Evolutionary conservation across 2,113 vertebrate species (phyloP).

Genomic region (Picathartes gymnocephalus): DNA sequence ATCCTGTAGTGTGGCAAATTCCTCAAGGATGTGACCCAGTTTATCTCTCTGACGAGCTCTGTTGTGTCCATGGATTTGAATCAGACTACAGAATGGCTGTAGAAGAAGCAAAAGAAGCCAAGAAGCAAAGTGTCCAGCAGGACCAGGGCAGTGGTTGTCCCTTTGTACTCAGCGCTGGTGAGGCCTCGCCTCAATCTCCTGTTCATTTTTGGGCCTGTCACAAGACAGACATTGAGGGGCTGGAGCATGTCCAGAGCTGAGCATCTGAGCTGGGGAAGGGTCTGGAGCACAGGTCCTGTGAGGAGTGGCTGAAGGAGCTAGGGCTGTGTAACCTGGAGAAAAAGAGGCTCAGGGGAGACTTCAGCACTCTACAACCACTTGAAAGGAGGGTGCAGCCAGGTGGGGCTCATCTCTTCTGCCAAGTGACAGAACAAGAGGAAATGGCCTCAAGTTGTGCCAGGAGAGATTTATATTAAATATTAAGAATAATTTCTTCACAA

Average conservation of each 20-base stretch:
- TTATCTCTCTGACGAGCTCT: constrained; percentile 97
- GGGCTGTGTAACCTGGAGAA: background rate
- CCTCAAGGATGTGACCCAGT: constrained; percentile 95
- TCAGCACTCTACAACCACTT: too few relatives aligned
- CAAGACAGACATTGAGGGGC: background rate
- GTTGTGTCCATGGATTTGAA: constrained; percentile 98
- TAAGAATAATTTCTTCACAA: background rate
- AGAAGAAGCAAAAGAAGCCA: background rate
- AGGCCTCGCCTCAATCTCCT: accelerated
- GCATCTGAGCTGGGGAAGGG: accelerated
- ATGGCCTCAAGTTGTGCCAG: background rate
- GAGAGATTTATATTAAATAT: background rate
- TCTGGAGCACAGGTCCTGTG: background rate
- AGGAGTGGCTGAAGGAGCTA: accelerated
- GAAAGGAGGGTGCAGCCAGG: background rate
- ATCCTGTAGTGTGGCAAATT: constrained; percentile 96
- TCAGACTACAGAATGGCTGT: constrained; percentile 97
- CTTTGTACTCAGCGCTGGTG: background rate
- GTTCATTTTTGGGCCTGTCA: background rate
- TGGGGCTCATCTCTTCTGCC: background rate
- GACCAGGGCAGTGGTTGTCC: background rate
- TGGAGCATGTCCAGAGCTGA: accelerated
- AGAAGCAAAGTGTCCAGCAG: background rate
- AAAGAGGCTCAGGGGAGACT: background rate
- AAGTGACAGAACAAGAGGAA: background rate